Conservation (phyloP, 2,888 invertebrate species). For the Tolmerus cingulatus region DNA sequence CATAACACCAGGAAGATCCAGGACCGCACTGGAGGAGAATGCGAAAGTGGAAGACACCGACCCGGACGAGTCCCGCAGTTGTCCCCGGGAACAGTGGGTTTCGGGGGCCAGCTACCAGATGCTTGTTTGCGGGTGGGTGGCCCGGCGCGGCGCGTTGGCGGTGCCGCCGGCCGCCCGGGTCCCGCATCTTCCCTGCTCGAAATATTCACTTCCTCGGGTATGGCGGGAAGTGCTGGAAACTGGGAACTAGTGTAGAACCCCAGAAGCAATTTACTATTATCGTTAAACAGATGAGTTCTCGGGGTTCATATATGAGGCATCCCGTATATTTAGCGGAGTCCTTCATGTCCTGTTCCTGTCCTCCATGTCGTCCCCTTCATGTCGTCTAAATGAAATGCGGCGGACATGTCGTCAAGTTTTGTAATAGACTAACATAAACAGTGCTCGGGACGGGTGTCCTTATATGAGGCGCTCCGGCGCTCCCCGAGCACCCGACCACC, state of each 20-base stretch:
- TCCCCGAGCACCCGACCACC: neutral
- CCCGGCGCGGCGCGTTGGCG: neutral
- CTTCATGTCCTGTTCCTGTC: slow-evolving; percentile 45
- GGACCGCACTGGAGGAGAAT: slow-evolving; percentile 17
- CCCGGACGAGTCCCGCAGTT: neutral
- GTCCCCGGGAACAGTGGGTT: neutral
- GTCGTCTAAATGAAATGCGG: slow-evolving; percentile 50
- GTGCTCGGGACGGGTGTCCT: slow-evolving; percentile 14
- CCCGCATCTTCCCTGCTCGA: slow-evolving; percentile 14
- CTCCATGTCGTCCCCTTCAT: slow-evolving; percentile 39
- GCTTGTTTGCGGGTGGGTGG: slow-evolving; percentile 9
- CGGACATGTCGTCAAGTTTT: slow-evolving; percentile 49
- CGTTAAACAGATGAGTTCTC: slow-evolving; percentile 45
- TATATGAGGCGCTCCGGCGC: neutral
- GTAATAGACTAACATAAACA: slow-evolving; percentile 49
- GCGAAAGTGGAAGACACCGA: slow-evolving; percentile 33
- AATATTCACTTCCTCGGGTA: slow-evolving; percentile 39
- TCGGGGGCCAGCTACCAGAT: neutral
- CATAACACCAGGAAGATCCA: slow-evolving; percentile 35
- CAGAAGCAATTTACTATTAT: slow-evolving; percentile 46
- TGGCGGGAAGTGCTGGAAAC: slow-evolving; percentile 20
- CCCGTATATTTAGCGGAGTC: slow-evolving; percentile 42
- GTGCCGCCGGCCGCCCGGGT: neutral
- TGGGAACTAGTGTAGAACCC: slow-evolving; percentile 34
- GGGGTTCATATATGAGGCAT: slow-evolving; percentile 40